These are phyloP conservation scores for Orthochromis indermauri DNA, from an alignment of 2,113 vertebrate genomes.

Conservation along the genomic window DNA sequence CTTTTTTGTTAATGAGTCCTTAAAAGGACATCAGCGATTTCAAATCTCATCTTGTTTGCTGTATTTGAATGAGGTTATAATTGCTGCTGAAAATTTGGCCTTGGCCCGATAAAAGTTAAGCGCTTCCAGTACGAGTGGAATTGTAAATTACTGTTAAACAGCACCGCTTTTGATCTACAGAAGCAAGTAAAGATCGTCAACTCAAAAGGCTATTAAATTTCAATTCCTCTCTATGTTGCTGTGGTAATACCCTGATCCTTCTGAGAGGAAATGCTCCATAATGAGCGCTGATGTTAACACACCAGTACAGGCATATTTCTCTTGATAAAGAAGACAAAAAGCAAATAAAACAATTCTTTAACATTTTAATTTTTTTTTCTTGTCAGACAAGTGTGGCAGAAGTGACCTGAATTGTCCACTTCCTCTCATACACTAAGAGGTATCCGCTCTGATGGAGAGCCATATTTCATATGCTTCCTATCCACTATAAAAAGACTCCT, in stretches of 20 bases:
- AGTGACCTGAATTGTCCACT: neutral
- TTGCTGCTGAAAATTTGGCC: neutral
- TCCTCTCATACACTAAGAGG: slow-evolving; percentile 17
- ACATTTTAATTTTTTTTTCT: neutral
- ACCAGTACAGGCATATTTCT: neutral
- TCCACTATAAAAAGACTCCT: slow-evolving; percentile 21
- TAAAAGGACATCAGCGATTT: neutral
- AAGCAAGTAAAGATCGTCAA: neutral
- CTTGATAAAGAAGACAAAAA: neutral
- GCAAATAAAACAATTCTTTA: neutral
- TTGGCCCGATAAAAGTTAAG: neutral
- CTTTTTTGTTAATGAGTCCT: neutral
- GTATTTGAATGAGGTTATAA: neutral
- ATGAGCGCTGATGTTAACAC: neutral
- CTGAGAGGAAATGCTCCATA: neutral
- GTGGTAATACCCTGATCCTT: neutral
- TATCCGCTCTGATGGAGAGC: neutral
- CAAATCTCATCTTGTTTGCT: neutral
- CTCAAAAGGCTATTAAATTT: neutral
- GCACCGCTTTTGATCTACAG: neutral
- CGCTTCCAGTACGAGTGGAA: neutral
- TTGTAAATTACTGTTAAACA: neutral
- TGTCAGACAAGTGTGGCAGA: neutral
- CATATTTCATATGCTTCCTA: slow-evolving; percentile 29
- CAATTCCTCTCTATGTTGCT: neutral